Percentiles rank a stretch among this genome's conserved stretches.
Conservation (phyloP, 2,113 vertebrate genomes). For the Pterophyllum scalare region DNA sequence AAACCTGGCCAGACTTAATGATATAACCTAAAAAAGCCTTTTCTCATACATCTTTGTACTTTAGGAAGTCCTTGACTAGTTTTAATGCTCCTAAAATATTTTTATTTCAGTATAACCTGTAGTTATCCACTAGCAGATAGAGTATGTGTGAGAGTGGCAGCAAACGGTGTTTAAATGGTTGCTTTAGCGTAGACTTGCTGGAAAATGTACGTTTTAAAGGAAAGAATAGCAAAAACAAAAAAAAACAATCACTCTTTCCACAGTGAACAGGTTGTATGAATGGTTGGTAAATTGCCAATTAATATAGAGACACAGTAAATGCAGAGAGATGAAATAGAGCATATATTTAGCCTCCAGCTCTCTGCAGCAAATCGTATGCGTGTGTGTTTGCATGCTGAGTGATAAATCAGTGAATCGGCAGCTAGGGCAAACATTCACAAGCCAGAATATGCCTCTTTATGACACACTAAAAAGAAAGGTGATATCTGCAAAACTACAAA, state of each 20-base stretch:
- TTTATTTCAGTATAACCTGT: neutral
- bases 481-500: neutral
- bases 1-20: conserved; percentile 23
- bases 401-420: conserved; percentile 25
- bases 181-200: neutral
- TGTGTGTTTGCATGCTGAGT: conserved; percentile 33
- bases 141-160: neutral
- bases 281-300: neutral
- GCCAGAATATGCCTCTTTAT: conserved; percentile 10
- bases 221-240: neutral
- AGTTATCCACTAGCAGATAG: neutral
- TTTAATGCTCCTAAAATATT: conserved; percentile 8
- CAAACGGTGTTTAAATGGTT: neutral
- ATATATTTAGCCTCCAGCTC: conserved; percentile 14
- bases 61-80: neutral
- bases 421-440: conserved; percentile 28
- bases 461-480: neutral
- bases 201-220: conserved; percentile 20
- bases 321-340: conserved; percentile 25
- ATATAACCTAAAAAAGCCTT: neutral
- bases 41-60: conserved; percentile 15
- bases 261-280: neutral
- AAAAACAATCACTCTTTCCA: neutral
- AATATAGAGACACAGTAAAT: neutral
- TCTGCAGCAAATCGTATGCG: neutral